phyloP scores from a whole-genome alignment of 2,888 invertebrate species.

The Pandemis cinnamomeana region DNA sequence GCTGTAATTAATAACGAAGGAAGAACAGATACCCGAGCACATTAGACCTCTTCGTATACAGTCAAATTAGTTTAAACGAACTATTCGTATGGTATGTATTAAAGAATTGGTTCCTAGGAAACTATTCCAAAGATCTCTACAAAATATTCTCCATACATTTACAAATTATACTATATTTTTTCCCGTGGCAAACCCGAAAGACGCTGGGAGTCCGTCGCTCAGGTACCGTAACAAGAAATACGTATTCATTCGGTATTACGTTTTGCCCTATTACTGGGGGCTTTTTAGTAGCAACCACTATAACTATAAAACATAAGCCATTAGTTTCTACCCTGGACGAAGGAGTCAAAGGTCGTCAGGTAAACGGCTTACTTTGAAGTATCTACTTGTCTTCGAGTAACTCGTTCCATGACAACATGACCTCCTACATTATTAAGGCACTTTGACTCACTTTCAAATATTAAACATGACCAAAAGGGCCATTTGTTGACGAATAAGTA shows the following conservation, averaged over 20 bases:
- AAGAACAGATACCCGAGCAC: too few relatives aligned
- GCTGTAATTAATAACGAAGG: too few relatives aligned
- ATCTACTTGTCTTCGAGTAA: constrained; percentile 2
- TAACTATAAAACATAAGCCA: constrained; percentile 1
- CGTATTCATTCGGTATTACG: background rate
- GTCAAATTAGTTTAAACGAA: too few relatives aligned
- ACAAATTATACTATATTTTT: too few relatives aligned
- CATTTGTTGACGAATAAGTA: background rate
- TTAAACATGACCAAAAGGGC: constrained; percentile 1
- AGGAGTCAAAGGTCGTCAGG: constrained; percentile 13
- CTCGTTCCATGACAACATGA: constrained; percentile 1
- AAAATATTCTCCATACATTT: too few relatives aligned
- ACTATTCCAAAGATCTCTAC: too few relatives aligned
- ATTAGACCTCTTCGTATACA: too few relatives aligned
- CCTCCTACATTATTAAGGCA: constrained; percentile 7
- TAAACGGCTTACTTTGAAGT: constrained; percentile 10
- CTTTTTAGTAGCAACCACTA: background rate
- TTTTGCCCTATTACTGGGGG: background rate
- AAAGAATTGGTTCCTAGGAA: too few relatives aligned
- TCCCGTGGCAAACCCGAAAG: too few relatives aligned
- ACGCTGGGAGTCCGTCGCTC: too few relatives aligned
- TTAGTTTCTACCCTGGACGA: background rate
- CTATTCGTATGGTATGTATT: too few relatives aligned
- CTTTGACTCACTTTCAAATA: constrained; percentile 3
- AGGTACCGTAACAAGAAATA: background rate